Base-by-base conservation (phyloP, 2,888 invertebrate genomes). In the Dusona sp. region DNA sequence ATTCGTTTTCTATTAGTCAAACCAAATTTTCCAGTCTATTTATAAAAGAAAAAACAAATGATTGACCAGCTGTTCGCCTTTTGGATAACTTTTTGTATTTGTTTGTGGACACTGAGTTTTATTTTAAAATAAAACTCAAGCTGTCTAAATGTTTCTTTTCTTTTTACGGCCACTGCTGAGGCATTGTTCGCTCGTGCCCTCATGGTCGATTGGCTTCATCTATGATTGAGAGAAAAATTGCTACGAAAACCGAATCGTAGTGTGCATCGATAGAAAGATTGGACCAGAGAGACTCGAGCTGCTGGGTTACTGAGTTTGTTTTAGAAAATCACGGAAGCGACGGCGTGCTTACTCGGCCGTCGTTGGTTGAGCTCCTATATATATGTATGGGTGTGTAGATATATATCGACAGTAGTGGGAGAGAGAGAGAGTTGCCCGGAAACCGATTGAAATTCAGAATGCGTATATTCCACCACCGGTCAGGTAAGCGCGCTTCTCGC, bases 401-500 rank as follows among this genome's bases (percentile, higher is more conserved):
- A 51, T 67, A 38, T 11, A 38, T 38, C 19, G 42, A 48, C 16
- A 22, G 11, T 16, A 38, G 65, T 42, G 72, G 38, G 48, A 61
- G 70, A 68, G 57, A 67, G 36, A 48, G 79, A 48, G 74, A 61
- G 9, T 61, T 78, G 84, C 79, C 80, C 75, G 67, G 65, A 72
- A 84, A 80, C 54, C 87, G 88, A 89, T 90, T 90, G 90, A 89
- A 90, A 90, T 90, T 89, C 90, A 87, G 88, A 88, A 88, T 89
- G 89, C 90, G 90, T 88, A 87, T 81, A 84, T 84, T 86, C 81
- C 81, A 57, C 82, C 81, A 83, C 84, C 85, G 87, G 87, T 84
- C 86, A 89, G 86, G 88, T 81, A 87, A 84, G 81, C 85, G 82
- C 85, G 87, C 57, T 42, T 48, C 70, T 67, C 83, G 80, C 86